Evolutionary conservation across 2,113 vertebrate species (phyloP).

Genomic region (Misgurnus anguillicaudatus): DNA sequence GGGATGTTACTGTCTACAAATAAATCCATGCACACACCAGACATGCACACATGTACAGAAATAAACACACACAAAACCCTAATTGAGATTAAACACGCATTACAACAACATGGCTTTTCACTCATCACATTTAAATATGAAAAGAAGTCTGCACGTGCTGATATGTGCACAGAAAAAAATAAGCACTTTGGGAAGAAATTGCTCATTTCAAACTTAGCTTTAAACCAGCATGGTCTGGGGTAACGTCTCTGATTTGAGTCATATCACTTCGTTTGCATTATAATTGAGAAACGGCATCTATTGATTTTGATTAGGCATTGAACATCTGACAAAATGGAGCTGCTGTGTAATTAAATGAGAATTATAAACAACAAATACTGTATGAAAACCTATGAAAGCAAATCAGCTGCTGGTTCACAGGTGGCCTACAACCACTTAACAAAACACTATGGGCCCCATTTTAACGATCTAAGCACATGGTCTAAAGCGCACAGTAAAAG

Average conservation of each 20-base stretch:
- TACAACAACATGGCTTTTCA: not conserved
- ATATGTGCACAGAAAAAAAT: not conserved
- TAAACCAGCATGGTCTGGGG: not conserved
- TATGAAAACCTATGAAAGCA: not conserved
- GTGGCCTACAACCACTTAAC: not conserved
- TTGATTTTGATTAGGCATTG: slow-evolving; percentile 29
- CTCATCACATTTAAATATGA: slow-evolving; percentile 43
- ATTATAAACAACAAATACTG: not conserved
- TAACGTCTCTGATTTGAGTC: slow-evolving; percentile 18
- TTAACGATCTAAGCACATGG: no score
- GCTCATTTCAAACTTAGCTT: not conserved
- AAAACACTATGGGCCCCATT: not conserved
- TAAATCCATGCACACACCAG: not conserved
- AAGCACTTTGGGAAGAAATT: slow-evolving; percentile 13
- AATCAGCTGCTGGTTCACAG: slow-evolving; percentile 17
- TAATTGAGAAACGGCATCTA: not conserved
- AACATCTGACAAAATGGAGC: slow-evolving; percentile 6
- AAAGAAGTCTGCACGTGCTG: slow-evolving; percentile 24
- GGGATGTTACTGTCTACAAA: not conserved
- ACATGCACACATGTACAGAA: slow-evolving; percentile 13
- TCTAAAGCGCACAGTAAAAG: no score
- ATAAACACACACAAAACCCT: not conserved
- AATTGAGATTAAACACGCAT: slow-evolving; percentile 4
- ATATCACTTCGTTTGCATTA: slow-evolving; percentile 35
- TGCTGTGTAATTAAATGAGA: slow-evolving; percentile 8